A percentile compares a stretch with the other conserved stretches of the same genome.
phyloP scores from a whole-genome alignment of 2,888 invertebrate species.

The Shargacucullia verbasci region DNA sequence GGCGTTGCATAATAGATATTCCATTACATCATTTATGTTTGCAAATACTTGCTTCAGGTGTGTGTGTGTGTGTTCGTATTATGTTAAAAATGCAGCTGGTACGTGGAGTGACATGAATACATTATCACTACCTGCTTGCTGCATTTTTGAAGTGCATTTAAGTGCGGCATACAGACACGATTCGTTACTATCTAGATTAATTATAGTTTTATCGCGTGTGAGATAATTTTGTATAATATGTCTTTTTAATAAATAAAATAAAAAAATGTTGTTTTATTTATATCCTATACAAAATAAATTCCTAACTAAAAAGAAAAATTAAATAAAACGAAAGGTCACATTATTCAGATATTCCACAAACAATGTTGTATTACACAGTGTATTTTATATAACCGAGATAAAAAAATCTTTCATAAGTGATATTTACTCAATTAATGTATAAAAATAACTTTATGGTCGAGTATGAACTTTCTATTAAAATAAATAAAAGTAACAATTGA shows the following conservation, averaged over 20 bases:
- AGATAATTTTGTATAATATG: slow-evolving; percentile 54
- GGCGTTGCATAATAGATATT: slow-evolving; percentile 35
- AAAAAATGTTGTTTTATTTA: slow-evolving; percentile 48
- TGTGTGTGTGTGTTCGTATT: slow-evolving; percentile 54
- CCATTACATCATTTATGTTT: slow-evolving; percentile 42
- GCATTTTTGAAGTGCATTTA: slow-evolving; percentile 74
- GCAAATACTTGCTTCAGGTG: slow-evolving; percentile 49
- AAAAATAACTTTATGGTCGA: too few relatives aligned
- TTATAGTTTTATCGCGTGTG: slow-evolving; percentile 63
- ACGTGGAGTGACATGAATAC: slow-evolving; percentile 40
- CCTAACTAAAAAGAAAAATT: background rate
- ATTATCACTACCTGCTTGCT: slow-evolving; percentile 57
- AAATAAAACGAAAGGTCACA: too few relatives aligned
- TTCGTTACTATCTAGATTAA: slow-evolving; percentile 54
- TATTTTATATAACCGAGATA: too few relatives aligned
- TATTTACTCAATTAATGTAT: too few relatives aligned
- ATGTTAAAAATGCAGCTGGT: slow-evolving; percentile 63
- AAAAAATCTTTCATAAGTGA: too few relatives aligned
- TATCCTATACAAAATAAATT: too few relatives aligned
- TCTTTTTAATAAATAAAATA: slow-evolving; percentile 50
- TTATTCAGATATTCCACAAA: too few relatives aligned
- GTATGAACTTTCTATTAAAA: too few relatives aligned
- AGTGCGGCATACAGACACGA: slow-evolving; percentile 60
- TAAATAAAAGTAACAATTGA: too few relatives aligned
- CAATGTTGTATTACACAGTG: too few relatives aligned